Conservation (phyloP, 2,797 vertebrate genomes). For the Rhincodon typus region DNA sequence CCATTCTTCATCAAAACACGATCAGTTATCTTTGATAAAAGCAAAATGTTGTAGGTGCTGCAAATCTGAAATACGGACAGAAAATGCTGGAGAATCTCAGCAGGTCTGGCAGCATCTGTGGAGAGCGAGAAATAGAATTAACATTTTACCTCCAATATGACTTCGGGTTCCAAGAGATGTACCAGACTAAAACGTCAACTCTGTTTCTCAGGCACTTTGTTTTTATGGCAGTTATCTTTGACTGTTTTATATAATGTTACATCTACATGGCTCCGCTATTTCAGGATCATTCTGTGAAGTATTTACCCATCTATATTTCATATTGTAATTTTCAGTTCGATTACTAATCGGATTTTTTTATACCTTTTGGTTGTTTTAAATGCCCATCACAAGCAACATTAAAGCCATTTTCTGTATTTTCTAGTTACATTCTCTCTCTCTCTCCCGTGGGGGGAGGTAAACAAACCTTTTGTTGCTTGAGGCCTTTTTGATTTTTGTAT, state of each 20-base stretch:
- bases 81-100: no score
- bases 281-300: not conserved
- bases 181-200: no score
- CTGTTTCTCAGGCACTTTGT: no score
- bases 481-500: not conserved
- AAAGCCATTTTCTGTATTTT: not conserved
- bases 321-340: not conserved
- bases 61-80: no score
- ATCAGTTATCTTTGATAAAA: no score
- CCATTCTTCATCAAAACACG: not conserved
- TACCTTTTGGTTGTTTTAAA: not conserved
- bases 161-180: no score
- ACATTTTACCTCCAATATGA: no score
- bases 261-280: not conserved
- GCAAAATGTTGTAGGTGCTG: no score
- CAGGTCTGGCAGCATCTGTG: no score
- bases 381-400: not conserved
- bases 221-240: not conserved
- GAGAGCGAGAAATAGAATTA: no score
- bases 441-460: not conserved
- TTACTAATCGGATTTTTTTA: not conserved
- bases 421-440: not conserved
- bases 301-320: not conserved
- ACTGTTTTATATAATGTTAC: not conserved
- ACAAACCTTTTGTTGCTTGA: not conserved